Conservation (phyloP, 2,113 vertebrate species). For the Oryzias woworae region DNA sequence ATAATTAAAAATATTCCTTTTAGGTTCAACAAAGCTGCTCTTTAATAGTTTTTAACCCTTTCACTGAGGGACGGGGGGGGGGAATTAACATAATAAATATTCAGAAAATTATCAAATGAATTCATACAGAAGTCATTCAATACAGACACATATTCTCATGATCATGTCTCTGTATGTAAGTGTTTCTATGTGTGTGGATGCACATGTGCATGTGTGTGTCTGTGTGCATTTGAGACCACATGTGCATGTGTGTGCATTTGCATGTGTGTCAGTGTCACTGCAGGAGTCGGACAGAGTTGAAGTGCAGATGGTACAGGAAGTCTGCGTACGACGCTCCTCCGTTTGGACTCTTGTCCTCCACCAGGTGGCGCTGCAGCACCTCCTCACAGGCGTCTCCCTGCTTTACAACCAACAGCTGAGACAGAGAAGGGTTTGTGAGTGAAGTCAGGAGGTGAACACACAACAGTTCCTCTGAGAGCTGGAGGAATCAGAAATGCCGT, state of each 20-base stretch:
- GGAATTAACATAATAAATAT: conserved; percentile 22
- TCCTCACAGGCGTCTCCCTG: conserved; percentile 78
- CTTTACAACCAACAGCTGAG: conserved; percentile 75
- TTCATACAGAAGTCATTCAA: conserved; percentile 19
- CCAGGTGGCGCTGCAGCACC: conserved; percentile 74
- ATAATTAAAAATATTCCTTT: no score
- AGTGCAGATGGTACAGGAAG: conserved; percentile 80
- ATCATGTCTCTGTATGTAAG: no score
- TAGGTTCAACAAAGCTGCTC: neutral
- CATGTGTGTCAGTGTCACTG: conserved; percentile 45
- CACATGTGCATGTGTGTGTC: no score
- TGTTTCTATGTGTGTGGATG: no score
- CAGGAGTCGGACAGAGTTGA: conserved; percentile 73
- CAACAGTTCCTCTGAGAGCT: no score
- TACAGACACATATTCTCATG: neutral
- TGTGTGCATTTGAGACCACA: neutral
- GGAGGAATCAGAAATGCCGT: no score
- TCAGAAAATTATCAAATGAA: neutral
- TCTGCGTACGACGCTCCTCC: conserved; percentile 80
- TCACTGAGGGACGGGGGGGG: neutral
- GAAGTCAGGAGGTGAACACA: no score
- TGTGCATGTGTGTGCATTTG: neutral
- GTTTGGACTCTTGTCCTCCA: conserved; percentile 81
- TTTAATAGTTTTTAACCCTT: neutral
- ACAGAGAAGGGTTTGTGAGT: neutral